These are phyloP conservation scores for Bombycilla garrulus DNA, from an alignment of 2,113 vertebrate species.

Conservation along the genomic window DNA sequence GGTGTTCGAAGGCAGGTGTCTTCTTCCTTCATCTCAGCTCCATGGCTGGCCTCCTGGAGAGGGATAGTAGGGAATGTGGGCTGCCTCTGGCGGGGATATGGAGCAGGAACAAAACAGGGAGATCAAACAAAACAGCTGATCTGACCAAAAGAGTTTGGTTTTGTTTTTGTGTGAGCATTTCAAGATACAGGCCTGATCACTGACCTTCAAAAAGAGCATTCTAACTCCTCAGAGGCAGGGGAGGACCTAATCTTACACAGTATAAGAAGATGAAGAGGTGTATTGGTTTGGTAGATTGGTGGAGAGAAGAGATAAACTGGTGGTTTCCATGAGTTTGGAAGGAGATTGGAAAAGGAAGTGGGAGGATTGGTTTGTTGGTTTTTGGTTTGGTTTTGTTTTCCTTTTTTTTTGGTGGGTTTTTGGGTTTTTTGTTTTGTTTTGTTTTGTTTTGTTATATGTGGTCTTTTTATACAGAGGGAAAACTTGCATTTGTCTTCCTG, in stretches of 20 bases:
- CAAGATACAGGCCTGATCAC: neutral
- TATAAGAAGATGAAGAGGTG: neutral
- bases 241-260: neutral
- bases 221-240: neutral
- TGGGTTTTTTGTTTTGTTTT: neutral
- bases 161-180: neutral
- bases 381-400: neutral
- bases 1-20: neutral
- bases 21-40: neutral
- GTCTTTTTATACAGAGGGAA: neutral
- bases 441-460: neutral
- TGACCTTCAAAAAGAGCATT: neutral
- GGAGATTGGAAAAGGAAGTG: slow-evolving; percentile 7
- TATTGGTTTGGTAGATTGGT: neutral
- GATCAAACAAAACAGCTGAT: neutral
- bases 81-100: neutral
- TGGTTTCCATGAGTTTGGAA: neutral
- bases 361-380: neutral
- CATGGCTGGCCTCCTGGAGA: neutral
- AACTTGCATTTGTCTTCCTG: slow-evolving; percentile 23
- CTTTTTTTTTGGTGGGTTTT: no score
- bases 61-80: neutral
- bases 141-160: neutral
- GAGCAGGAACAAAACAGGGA: neutral
- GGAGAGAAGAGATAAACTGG: neutral